Base-by-base conservation (phyloP, 2,113 vertebrate genomes). In the Nerophis ophidion region DNA sequence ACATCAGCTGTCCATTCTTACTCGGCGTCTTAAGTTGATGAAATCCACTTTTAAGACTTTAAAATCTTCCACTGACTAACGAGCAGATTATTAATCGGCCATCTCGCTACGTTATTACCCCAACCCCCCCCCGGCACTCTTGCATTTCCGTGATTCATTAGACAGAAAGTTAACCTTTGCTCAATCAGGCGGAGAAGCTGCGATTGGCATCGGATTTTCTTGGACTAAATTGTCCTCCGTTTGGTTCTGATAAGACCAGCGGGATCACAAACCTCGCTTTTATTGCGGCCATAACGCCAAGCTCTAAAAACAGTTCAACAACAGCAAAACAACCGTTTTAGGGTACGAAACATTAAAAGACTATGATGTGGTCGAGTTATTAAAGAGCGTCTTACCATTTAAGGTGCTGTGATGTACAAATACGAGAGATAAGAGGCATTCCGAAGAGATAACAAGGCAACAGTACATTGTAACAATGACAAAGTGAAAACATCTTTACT, bases 131-230 rank as follows among this genome's bases (percentile, higher is more conserved):
- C 40, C 40, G 7, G 8, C 59, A 49, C 26, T 26, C 26, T 26
- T 1, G 1, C 8, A 74, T 63, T 59, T 79, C 48, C 19, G 0
- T 74, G 40, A 76, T 73, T 77, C 65, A 70, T 82, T 76, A 54
- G 42, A 75, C 72, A 67, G 55, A 65, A 66, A 72, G 76, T 81
- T 80, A 81, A 84, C 64, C 74, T 82, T 86, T 82, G 67, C 55
- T 68, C 71, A 60, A 16, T 57, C 45, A 50, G 55, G 57, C 56
- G 33, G 36, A 68, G 53, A 52, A 2, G 5, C 45, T 59, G 51
- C 38, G 48, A 56, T 19, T 65, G 57, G 53, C 58, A 56, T 33
- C 50, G 55, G 58, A 61, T 76, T 62, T 66, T 61, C 66, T 73
- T 63, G 53, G 56, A 67, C 63, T 63, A 8, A 35, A n/a, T 60